A percentile compares a stretch with the other conserved stretches of the same genome.
phyloP scores from a whole-genome alignment of 2,113 vertebrate genomes.

The Pycnonotus jocosus region DNA sequence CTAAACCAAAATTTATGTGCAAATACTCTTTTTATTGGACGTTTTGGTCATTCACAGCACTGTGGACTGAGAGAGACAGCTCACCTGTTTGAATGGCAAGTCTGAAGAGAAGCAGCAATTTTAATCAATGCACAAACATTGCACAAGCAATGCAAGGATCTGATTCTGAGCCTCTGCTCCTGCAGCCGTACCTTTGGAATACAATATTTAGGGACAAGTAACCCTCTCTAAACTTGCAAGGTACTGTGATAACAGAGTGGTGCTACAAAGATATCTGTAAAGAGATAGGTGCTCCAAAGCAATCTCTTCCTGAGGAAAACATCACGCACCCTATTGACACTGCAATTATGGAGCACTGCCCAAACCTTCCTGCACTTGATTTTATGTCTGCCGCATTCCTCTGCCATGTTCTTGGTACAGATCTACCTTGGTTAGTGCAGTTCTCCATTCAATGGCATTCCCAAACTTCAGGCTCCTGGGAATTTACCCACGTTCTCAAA shows the following conservation, averaged over 20 bases:
- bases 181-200: background rate
- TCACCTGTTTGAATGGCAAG: background rate
- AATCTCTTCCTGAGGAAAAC: background rate
- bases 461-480: background rate
- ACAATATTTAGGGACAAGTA: background rate
- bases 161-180: background rate
- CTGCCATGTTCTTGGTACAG: background rate
- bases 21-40: background rate
- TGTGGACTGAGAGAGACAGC: background rate
- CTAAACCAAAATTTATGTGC: background rate
- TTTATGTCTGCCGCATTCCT: background rate
- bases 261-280: background rate
- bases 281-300: background rate
- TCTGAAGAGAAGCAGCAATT: background rate
- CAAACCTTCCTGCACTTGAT: background rate
- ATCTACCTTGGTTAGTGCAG: background rate
- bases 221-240: background rate
- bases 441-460: background rate
- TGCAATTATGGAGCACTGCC: background rate
- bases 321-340: background rate
- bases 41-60: background rate
- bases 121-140: background rate
- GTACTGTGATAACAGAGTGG: background rate
- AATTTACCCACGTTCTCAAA: background rate
- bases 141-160: fast-evolving